Base-by-base conservation (phyloP, 2,797 vertebrate genomes). In the Falco peregrinus region DNA sequence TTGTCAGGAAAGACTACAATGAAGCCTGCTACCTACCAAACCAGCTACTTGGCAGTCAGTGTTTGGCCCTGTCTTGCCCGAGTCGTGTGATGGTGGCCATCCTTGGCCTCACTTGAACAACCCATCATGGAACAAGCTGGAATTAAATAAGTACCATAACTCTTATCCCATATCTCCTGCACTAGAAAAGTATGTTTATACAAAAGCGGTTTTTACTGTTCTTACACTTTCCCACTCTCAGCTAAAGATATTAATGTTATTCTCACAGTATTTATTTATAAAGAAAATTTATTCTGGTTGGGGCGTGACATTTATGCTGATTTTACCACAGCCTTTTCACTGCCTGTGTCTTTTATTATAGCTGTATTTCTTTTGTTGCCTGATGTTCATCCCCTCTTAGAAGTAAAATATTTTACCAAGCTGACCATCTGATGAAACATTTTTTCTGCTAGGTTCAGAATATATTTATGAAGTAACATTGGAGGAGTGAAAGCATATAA, bases 351-450 rank as follows among this genome's bases (percentile, higher is more conserved):
- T 97, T 97, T 97, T 97, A 97, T 94, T 95, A 75, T 37, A 85
- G 89, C 65, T 85, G 68, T 97, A 94, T 97, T 94, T 97, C 91
- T 97, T 97, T 92, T 78, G 17, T 86, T 89, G 79, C 86, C 69
- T 95, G 76, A 78, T 92, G 65, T 96, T 96, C 87, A 85, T 96
- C 82, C 89, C 71, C 85, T 97, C 89, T 95, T 81, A 95, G 77
- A 97, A 97, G 87, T 94, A 95, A 96, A 97, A 97, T 97, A 98
- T 96, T 96, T 97, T 97, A 97, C 84, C 84, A 80, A 85, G 90
- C 74, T 97, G 95, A 93, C 88, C 89, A 97, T 95, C 87, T 96
- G 94, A 97, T 90, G 70, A 97, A 97, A 96, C 76, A 80, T 92
- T 90, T 97, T 95, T 95, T 95, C 87, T 93, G 54, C 51, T 92